Evolutionary conservation across 2,888 invertebrate genomes (phyloP).

Genomic region (Agelastica alni): DNA sequence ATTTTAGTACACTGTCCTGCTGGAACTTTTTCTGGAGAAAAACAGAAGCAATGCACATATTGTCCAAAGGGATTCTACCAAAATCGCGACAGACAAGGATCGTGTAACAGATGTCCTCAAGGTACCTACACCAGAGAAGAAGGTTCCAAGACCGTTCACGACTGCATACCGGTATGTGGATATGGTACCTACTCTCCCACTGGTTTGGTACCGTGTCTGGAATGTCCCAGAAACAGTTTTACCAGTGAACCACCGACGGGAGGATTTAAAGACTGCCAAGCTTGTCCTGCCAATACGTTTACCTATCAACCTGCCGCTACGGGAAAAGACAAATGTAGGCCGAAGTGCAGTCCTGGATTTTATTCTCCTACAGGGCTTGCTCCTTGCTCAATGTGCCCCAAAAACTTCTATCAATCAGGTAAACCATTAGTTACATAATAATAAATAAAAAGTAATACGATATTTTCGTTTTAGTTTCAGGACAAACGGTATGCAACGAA

Average conservation of each 20-base stretch:
- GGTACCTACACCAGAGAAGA: conserved; percentile 92
- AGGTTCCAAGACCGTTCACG: conserved; percentile 82
- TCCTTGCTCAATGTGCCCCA: conserved; percentile 90
- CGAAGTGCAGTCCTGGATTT: conserved; percentile 86
- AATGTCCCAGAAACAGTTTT: conserved; percentile 91
- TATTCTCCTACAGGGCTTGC: conserved; percentile 93
- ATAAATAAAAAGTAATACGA: neutral
- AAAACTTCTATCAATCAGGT: conserved; percentile 85
- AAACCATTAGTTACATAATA: neutral
- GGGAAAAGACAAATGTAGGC: conserved; percentile 78
- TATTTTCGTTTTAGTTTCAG: conserved; percentile 58
- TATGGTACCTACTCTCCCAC: conserved; percentile 95
- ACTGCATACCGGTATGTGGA: conserved; percentile 93
- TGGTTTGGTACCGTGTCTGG: conserved; percentile 89
- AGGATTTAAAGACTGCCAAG: conserved; percentile 91
- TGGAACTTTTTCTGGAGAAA: conserved; percentile 89
- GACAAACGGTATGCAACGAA: conserved; percentile 84
- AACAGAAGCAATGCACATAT: conserved; percentile 87
- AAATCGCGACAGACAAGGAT: conserved; percentile 86
- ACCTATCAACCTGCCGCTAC: conserved; percentile 92
- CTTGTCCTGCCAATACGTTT: conserved; percentile 86
- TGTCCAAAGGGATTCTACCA: conserved; percentile 94
- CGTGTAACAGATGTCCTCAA: conserved; percentile 87
- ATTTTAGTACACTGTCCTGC: conserved; percentile 92
- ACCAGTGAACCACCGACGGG: conserved; percentile 85